phyloP scores from a whole-genome alignment of 1,140 invertebrate genomes.

The Apolygus lucorum region DNA sequence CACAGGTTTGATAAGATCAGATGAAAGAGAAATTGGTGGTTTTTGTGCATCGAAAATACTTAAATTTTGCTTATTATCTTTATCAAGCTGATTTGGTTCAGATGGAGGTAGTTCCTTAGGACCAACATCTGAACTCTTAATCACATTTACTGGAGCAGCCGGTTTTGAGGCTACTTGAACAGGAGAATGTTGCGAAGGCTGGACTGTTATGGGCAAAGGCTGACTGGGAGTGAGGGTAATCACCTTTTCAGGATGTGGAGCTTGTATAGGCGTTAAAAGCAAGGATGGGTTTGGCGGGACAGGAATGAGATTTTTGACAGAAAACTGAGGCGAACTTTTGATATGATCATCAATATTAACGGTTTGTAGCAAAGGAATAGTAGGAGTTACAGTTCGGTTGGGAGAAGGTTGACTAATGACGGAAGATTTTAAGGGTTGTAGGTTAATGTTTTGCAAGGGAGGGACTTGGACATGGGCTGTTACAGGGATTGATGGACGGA shows the following conservation, averaged over 20 bases:
- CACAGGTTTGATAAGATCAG: background rate
- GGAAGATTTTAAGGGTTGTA: background rate
- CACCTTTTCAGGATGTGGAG: slow-evolving; percentile 24
- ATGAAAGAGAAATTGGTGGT: background rate
- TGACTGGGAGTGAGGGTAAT: slow-evolving; percentile 21
- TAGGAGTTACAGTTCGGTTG: background rate
- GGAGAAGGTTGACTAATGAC: background rate
- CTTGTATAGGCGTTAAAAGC: background rate
- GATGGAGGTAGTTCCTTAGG: background rate
- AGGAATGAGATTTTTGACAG: background rate
- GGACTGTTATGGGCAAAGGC: background rate
- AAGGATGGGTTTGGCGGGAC: background rate
- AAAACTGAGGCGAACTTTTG: background rate
- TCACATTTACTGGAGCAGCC: background rate
- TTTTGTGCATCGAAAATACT: background rate
- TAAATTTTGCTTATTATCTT: background rate
- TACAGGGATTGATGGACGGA: background rate
- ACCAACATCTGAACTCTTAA: background rate
- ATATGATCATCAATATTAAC: slow-evolving; percentile 1
- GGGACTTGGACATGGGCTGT: background rate
- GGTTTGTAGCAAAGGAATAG: slow-evolving; percentile 12
- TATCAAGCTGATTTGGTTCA: background rate
- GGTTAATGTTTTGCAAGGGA: background rate
- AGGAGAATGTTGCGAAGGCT: background rate
- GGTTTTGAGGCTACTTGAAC: background rate